phyloP scores from a whole-genome alignment of 2,113 vertebrate genomes.

The Apeltes quadracus region DNA sequence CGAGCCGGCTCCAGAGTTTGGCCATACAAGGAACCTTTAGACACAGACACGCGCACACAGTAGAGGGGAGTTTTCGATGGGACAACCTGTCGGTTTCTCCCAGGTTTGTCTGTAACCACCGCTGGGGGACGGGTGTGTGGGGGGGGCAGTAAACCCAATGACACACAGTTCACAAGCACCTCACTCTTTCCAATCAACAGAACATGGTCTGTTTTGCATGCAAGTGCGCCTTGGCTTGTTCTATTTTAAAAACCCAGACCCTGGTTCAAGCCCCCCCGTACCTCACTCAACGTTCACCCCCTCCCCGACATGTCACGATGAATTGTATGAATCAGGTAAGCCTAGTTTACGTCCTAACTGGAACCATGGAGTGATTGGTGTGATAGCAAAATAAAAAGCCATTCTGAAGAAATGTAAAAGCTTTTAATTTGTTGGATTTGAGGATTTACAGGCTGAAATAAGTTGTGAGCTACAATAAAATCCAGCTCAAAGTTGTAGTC shows the following conservation, averaged over 20 bases:
- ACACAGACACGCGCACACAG: constrained; percentile 25
- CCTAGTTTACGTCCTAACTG: constrained; percentile 72
- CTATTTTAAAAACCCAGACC: constrained; percentile 82
- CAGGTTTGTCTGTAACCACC: constrained; percentile 70
- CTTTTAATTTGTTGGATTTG: constrained; percentile 19
- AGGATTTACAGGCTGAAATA: constrained; percentile 17
- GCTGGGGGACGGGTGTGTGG: background rate
- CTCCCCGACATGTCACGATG: constrained; percentile 65
- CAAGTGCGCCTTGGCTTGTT: constrained; percentile 78
- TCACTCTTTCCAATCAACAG: constrained; percentile 84
- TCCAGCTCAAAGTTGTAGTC: constrained; percentile 10
- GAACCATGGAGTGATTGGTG: constrained; percentile 65
- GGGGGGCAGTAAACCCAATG: constrained; percentile 71
- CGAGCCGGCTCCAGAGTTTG: constrained; percentile 44
- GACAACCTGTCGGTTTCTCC: constrained; percentile 64
- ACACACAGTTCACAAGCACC: constrained; percentile 80
- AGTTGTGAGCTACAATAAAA: constrained; percentile 2
- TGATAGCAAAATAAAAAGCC: constrained; percentile 53
- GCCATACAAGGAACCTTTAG: constrained; percentile 67
- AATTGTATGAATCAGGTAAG: constrained; percentile 75
- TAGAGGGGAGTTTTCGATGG: constrained; percentile 67
- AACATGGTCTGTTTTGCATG: constrained; percentile 80
- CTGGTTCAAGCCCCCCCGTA: constrained; percentile 58
- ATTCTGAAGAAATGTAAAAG: constrained; percentile 22
- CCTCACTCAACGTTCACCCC: constrained; percentile 24